Evolutionary conservation across 2,888 invertebrate genomes (phyloP).

Genomic region (Lasioglossum villosulum): DNA sequence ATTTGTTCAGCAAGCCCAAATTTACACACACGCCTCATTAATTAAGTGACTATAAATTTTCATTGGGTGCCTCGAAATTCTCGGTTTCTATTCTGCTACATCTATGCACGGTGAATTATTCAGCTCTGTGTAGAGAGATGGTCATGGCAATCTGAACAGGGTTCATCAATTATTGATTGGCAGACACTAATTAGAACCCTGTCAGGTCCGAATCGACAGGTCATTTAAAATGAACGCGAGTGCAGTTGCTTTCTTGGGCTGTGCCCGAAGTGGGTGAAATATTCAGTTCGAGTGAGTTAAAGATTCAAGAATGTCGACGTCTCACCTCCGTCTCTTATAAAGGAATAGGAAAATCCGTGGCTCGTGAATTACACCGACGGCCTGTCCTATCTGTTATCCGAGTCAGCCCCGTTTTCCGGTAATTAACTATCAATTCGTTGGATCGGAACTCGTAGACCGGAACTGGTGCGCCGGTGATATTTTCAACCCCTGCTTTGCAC

Average conservation of each 20-base stretch:
- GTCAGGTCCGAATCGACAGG: slow-evolving; percentile 61
- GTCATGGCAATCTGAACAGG: slow-evolving; percentile 27
- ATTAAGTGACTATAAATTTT: neutral
- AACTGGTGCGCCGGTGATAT: slow-evolving; percentile 50
- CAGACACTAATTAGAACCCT: slow-evolving; percentile 48
- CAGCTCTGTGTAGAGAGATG: neutral
- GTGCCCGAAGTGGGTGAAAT: slow-evolving; percentile 71
- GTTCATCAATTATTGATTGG: slow-evolving; percentile 48
- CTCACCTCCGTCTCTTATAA: slow-evolving; percentile 70
- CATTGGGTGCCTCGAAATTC: neutral
- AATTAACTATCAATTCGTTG: slow-evolving; percentile 83
- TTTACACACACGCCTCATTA: neutral
- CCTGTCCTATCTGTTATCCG: slow-evolving; percentile 81
- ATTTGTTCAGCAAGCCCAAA: neutral
- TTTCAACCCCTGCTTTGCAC: slow-evolving; percentile 44
- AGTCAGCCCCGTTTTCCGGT: slow-evolving; percentile 79
- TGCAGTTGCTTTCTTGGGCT: slow-evolving; percentile 9
- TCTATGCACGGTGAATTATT: neutral
- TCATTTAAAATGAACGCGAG: slow-evolving; percentile 35
- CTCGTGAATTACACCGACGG: slow-evolving; percentile 81
- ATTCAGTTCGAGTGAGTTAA: slow-evolving; percentile 74
- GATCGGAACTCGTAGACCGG: slow-evolving; percentile 72
- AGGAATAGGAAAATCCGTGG: slow-evolving; percentile 82
- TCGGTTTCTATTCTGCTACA: neutral
- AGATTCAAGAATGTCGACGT: slow-evolving; percentile 67